These are phyloP conservation scores for Drosophila dives DNA, from an alignment of 2,888 invertebrate species.

Conservation along the genomic window DNA sequence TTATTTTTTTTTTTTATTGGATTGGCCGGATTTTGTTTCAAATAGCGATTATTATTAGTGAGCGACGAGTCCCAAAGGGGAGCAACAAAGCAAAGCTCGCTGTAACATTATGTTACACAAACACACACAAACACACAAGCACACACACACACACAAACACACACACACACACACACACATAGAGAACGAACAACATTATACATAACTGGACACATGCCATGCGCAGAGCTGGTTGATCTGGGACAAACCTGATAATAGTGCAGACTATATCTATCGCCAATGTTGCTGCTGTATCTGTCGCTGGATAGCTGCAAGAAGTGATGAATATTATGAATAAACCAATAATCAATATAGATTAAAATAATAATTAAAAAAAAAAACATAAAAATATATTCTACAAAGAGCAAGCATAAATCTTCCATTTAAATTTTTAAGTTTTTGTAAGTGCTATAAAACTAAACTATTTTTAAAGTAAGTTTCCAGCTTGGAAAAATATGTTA, in stretches of 20 bases:
- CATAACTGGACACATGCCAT: conserved; percentile 35
- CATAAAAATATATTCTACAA: neutral
- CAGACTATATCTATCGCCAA: conserved; percentile 81
- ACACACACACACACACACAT: neutral
- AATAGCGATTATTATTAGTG: conserved; percentile 1
- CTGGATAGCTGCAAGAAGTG: conserved; percentile 63
- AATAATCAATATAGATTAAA: conserved; percentile 1
- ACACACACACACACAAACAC: neutral
- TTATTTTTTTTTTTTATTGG: neutral
- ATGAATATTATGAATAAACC: conserved; percentile 15
- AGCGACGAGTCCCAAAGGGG: neutral
- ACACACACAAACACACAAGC: neutral
- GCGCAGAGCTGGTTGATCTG: conserved; percentile 15
- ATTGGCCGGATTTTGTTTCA: conserved; percentile 20
- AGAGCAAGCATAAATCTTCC: neutral
- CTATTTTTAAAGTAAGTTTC: too few species aligned
- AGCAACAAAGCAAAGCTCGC: conserved; percentile 4
- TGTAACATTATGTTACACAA: neutral
- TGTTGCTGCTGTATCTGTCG: conserved; percentile 80
- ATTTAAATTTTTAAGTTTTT: too few species aligned
- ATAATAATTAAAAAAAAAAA: neutral
- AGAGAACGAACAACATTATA: conserved; percentile 21
- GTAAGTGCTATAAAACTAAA: too few species aligned
- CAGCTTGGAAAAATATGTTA: too few species aligned
- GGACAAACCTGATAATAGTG: conserved; percentile 81